Percentiles rank a stretch among this genome's conserved stretches.
Evolutionary conservation across 2,888 invertebrate species (phyloP).

Genomic region (Podotricha telesiphe): DNA sequence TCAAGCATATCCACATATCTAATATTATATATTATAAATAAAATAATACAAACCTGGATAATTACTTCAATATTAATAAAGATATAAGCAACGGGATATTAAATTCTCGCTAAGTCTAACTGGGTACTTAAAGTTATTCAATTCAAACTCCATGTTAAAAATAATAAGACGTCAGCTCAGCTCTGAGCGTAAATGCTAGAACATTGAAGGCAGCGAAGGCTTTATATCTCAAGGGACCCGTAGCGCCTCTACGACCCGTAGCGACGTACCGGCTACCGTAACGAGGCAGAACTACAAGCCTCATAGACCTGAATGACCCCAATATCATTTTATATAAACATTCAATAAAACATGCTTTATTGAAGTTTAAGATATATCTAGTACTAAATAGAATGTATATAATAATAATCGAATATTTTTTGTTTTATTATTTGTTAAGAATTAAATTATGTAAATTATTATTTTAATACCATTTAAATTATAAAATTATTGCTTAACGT

Average conservation of each 20-base stretch:
- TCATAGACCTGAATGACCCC: conserved; percentile 43
- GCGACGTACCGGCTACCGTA: conserved; percentile 69
- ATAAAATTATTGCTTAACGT: not conserved
- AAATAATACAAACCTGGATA: not conserved
- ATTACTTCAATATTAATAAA: not conserved
- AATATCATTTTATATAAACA: conserved; percentile 24
- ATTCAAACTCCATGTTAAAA: conserved; percentile 63
- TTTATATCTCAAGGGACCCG: conserved; percentile 70
- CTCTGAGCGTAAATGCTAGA: conserved; percentile 61
- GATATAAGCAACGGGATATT: conserved; percentile 32
- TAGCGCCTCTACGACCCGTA: conserved; percentile 75
- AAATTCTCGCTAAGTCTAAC: conserved; percentile 37
- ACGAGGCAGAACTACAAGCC: conserved; percentile 62
- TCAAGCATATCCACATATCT: too few species aligned
- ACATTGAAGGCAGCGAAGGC: conserved; percentile 68
- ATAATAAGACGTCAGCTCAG: conserved; percentile 68
- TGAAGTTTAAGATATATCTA: not conserved
- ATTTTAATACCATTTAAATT: not conserved
- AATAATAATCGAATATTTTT: too few species aligned
- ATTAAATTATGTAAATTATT: not conserved
- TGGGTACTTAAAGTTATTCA: conserved; percentile 48
- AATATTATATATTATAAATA: not conserved
- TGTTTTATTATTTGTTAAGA: not conserved
- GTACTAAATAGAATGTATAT: too few species aligned
- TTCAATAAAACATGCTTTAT: not conserved